Conservation (phyloP, 2,113 vertebrate species). For the Camelus bactrianus region DNA sequence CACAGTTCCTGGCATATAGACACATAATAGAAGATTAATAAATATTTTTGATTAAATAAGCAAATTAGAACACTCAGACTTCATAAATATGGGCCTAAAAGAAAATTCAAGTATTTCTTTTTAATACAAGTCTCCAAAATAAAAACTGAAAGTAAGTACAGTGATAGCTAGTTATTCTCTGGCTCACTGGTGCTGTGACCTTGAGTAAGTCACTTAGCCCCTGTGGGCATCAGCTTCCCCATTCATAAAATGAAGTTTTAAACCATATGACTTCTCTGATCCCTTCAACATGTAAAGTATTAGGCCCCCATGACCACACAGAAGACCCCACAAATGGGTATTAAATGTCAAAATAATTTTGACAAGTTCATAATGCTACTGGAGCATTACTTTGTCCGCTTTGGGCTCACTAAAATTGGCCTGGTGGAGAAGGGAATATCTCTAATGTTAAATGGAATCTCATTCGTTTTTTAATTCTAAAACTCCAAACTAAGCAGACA, state of each 20-base stretch:
- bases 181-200: background rate
- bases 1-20: background rate
- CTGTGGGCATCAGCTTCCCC: background rate
- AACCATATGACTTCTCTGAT: background rate
- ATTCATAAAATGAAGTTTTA: background rate
- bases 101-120: background rate
- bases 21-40: background rate
- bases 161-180: background rate
- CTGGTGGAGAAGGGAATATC: background rate
- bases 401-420: background rate
- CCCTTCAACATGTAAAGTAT: background rate
- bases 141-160: background rate
- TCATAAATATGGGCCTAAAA: background rate
- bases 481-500: background rate
- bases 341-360: conserved; percentile 14
- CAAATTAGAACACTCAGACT: background rate
- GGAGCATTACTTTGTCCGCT: background rate
- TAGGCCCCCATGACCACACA: background rate
- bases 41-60: conserved; percentile 3
- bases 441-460: background rate
- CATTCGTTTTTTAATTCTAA: background rate
- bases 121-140: conserved; percentile 37
- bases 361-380: background rate
- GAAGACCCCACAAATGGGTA: background rate
- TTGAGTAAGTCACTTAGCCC: background rate